Evolutionary conservation across 2,797 vertebrate genomes (phyloP).

Genomic region (Siniperca obscura): DNA sequence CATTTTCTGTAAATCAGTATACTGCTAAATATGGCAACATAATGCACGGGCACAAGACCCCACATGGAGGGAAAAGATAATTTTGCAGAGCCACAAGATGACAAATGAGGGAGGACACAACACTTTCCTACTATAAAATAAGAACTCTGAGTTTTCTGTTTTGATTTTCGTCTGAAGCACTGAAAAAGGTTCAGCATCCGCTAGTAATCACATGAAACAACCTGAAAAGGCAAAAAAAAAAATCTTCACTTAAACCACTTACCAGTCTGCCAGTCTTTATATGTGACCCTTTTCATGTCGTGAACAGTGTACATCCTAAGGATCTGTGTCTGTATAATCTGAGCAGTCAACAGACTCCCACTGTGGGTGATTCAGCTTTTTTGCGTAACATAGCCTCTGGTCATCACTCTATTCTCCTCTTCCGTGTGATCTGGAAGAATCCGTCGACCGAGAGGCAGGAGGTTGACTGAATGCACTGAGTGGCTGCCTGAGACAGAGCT

Average conservation of each 20-base stretch:
- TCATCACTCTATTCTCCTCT: conserved; percentile 22
- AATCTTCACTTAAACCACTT: not conserved
- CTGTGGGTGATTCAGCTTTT: conserved; percentile 45
- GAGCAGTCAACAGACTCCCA: conserved; percentile 33
- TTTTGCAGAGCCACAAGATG: too few species aligned
- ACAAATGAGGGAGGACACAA: not conserved
- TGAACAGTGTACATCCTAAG: conserved; percentile 17
- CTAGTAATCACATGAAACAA: not conserved
- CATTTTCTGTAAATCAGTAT: not conserved
- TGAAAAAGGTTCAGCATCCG: not conserved
- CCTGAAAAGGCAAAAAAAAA: not conserved
- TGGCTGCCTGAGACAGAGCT: conserved; percentile 1
- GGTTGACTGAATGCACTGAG: conserved; percentile 35
- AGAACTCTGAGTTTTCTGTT: not conserved
- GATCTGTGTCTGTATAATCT: conserved; percentile 27
- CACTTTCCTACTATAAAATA: not conserved
- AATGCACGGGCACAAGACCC: not conserved
- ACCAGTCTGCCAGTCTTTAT: not conserved
- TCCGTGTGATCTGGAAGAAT: conserved; percentile 44
- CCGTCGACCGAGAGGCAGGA: conserved; percentile 14
- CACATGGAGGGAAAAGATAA: not conserved
- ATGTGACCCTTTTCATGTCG: not conserved
- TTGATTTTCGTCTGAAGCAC: not conserved
- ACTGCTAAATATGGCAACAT: too few species aligned
- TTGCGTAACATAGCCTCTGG: conserved; percentile 32